Evolutionary conservation across 2,888 invertebrate species (phyloP), one percentile per base, ranked within the genome.

Genomic region (Lasioglossum calceatum): DNA sequence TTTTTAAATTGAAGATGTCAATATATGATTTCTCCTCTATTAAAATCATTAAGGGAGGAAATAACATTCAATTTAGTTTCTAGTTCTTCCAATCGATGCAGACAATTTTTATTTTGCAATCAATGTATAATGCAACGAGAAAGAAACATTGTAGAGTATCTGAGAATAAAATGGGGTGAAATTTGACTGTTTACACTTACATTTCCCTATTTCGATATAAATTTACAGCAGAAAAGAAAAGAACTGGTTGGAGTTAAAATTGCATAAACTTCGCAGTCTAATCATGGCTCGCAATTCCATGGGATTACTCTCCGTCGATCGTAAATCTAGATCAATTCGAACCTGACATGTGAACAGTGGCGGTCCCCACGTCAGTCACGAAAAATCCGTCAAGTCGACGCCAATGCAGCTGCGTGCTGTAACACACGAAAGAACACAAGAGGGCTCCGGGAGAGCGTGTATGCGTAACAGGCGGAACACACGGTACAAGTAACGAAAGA

Each of bases 401-500:
- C 90, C 84, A 64, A 86, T 88, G 86, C 47, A 44, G 39, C 50
- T 50, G 73, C 70, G 72, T 27, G 64, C 67, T 36, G 54, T 44
- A 58, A 36, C 72, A 82, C 79, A 72, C 47, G 73, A 76, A 82
- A 79, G 84, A 87, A 81, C 77, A 87, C 58, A 27, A 44, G 58
- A 71, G 36, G 39, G 23, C 39, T 32, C 19, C 39, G 42, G 23
- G 54, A 54, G 39, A 36, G 39, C 67, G 81, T 88, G 89, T 91
- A 79, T 80, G 75, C 8, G 85, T 84, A 85, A 86, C 85, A 83
- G 84, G 87, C 91, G 83, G 82, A 87, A 89, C 89, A 86, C 87
- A 77, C 80, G 85, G 83, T 89, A 85, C 84, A 91, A 90, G 89
- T 93, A 93, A 94, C 93, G 27, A 27, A 27, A 61, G 27, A 61